Conservation (phyloP, 2,888 invertebrate genomes). For the Entomobrya proxima region DNA sequence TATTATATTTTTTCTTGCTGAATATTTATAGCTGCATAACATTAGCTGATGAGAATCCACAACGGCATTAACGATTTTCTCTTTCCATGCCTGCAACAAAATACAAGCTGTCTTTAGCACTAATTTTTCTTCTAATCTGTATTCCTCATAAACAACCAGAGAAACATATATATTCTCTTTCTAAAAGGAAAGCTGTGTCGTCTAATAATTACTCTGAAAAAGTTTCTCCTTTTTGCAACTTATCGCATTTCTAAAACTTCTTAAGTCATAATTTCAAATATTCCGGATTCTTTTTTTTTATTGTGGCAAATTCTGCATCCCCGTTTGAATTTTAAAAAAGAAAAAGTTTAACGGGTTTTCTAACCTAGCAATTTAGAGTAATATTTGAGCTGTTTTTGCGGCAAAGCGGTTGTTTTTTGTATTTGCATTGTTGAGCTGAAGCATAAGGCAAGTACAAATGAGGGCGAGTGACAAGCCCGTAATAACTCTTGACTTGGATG, state of each 20-base stretch:
- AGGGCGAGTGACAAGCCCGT: slow-evolving; percentile 30
- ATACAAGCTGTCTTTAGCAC: neutral
- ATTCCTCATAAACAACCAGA: neutral
- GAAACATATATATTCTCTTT: too few relatives aligned
- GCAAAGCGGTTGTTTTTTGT: neutral
- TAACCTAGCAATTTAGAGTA: too few relatives aligned
- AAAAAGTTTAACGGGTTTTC: too few relatives aligned
- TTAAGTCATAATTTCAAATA: too few relatives aligned
- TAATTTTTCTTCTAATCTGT: neutral
- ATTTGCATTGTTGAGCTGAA: neutral
- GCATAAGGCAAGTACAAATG: slow-evolving; percentile 9
- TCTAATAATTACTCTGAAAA: slow-evolving; percentile 6
- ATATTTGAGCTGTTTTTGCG: neutral
- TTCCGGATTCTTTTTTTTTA: too few relatives aligned
- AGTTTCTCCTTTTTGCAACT: too few relatives aligned
- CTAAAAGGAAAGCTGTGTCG: neutral
- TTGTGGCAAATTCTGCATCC: too few relatives aligned
- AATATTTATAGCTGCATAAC: neutral
- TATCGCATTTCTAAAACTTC: too few relatives aligned
- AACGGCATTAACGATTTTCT: too few relatives aligned
- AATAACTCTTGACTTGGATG: slow-evolving; percentile 28
- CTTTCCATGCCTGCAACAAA: too few relatives aligned
- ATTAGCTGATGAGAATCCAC: too few relatives aligned
- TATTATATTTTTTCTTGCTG: neutral
- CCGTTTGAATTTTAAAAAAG: too few relatives aligned